A percentile compares a stretch with the other conserved stretches of the same genome.
Evolutionary conservation across 2,113 vertebrate species (phyloP).

Genomic region (Junco hyemalis): DNA sequence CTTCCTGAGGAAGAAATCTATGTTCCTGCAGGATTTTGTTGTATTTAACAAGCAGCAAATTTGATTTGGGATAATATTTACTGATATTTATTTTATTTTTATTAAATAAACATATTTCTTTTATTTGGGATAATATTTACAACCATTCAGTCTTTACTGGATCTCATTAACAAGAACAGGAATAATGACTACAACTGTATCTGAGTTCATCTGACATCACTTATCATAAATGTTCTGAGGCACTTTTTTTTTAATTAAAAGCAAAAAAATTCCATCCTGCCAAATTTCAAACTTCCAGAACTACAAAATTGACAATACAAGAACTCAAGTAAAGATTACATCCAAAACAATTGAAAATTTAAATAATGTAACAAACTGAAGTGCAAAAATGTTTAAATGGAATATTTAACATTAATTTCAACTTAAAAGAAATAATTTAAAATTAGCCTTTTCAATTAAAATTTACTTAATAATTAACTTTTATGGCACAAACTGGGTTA

Average conservation of each 20-base stretch:
- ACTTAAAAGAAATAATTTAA: too few species aligned
- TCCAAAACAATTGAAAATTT: not conserved
- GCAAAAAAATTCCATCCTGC: not conserved
- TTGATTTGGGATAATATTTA: not conserved
- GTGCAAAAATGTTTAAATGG: fast-evolving
- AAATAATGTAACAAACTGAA: not conserved
- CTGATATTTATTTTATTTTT: not conserved
- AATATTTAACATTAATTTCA: not conserved
- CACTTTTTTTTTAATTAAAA: not conserved
- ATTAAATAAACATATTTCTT: not conserved
- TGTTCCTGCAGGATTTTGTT: not conserved
- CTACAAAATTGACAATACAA: not conserved
- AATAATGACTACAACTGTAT: fast-evolving
- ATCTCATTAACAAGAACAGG: not conserved
- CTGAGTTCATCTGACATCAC: not conserved
- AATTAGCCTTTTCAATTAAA: not conserved
- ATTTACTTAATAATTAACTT: not conserved
- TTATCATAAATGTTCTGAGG: not conserved
- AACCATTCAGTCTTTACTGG: not conserved
- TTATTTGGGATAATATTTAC: not conserved
- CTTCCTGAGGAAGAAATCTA: not conserved
- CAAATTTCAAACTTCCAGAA: not conserved
- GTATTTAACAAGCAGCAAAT: not conserved
- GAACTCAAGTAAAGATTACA: not conserved
- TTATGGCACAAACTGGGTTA: not conserved